Evolutionary conservation across 2,113 vertebrate species (phyloP), one percentile per base, ranked within the genome.

Genomic region (Dromaius novaehollandiae): DNA sequence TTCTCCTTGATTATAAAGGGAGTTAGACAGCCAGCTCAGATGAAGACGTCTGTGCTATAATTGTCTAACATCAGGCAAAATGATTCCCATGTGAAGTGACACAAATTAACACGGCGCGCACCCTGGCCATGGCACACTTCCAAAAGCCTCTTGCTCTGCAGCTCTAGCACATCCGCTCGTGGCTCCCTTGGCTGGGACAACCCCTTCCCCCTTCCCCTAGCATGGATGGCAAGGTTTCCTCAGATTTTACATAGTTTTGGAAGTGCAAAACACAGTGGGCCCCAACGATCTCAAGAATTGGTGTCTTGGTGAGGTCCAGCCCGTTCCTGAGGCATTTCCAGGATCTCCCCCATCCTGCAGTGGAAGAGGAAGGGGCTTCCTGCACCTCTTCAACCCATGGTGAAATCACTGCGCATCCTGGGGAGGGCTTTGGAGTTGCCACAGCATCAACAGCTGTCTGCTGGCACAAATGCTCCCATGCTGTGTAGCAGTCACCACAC

Each of bases 21-120:
- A 88, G 63, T 68, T 61, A 73, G 86, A 75, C 93, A 96, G 6
- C 55, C 75, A 86, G 50, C 30, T 88, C 71, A 70, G 90, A 91
- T 81, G 53, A 95, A 94, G 85, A 83, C 68, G 79, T 88, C 76
- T 81, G 76, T 36, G 34, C 75, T 96, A 13, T 88, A 83, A 91
- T 46, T 93, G 75, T 40, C 76, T 77, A 71, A 75, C 60, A 92
- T 32, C 34, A 90, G 77, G 60, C 20, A 71, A 93, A 91, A 91
- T 0, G 1, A 91, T 71, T 82, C 79, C 88, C 8, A 0, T 48
- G 51, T 51, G 90, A 56, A 42, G 83, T 65, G 90, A 75, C 83
- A 65, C 88, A 53, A 86, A 93, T 83, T 80, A 66, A 73, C 83
- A 30, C 14, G 0, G 2, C 20, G 50, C 28, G 60, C 60, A 51